Evolutionary conservation across 2,797 vertebrate genomes (phyloP), one percentile per base, ranked within the genome.

Genomic region (Darevskia mixta): DNA sequence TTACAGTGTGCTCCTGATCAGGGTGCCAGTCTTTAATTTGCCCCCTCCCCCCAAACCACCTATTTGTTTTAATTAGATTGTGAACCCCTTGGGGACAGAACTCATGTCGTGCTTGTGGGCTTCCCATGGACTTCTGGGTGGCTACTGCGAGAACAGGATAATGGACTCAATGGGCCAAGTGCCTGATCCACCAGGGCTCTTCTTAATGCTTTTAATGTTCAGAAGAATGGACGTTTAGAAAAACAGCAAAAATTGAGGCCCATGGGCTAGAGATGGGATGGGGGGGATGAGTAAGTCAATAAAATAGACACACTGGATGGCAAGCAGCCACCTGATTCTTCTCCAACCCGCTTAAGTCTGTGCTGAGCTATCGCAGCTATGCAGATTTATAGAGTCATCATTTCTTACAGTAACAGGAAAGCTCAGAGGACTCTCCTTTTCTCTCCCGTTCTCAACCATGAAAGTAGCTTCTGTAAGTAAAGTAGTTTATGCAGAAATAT

Each of bases 401-500:
- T 64, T 86, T 86, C 23, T 86, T 58, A 41, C 32, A 2, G 7
- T 35, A 32, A 43, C 43, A 23, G 45, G 69, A 79, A 86, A 86
- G 64, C 76, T 79, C 72, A 20, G 73, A 58, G 7, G 71, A 55
- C 64, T 49, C 5, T 35, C 20, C 13, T 71, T 25, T 86, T 43
- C 49, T 85, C 81, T 35, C 55, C 18, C 5, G 32, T 41, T 77
- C 55, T 71, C 85, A 69, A 18, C 20, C 85, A 49, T 55, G n/a
- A 86, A 79, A 79, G 61, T 69, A 79, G 35, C 43, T 80, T 72
- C 43, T 58, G 66, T 86, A 80, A 72, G 77, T 69, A 86, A 80
- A 58, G n/a, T 38, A 80, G 43, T 45, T 69, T 79, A 38, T 79
- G 25, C 77, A 41, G 77, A 79, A 72, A n/a, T 72, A 43, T 41